Conservation (phyloP, 2,113 vertebrate genomes). For the Mixornis gularis region DNA sequence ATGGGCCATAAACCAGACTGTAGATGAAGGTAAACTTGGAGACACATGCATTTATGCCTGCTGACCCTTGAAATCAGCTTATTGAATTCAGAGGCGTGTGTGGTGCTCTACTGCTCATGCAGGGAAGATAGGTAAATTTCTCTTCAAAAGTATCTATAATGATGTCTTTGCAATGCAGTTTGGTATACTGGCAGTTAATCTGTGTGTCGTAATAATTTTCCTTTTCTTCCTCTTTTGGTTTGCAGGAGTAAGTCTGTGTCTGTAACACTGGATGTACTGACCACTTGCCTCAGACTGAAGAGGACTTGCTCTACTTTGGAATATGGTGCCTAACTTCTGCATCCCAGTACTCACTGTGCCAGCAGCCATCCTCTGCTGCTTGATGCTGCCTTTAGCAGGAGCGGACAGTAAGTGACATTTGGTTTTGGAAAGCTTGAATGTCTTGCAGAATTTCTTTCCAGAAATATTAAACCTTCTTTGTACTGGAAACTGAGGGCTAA, state of each 20-base stretch:
- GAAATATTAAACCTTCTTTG: background rate
- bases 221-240: background rate
- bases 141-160: background rate
- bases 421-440: background rate
- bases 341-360: conserved; percentile 68
- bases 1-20: background rate
- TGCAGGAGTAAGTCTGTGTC: conserved; percentile 56
- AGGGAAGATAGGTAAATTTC: background rate
- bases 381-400: conserved; percentile 68
- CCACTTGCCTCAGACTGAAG: conserved; percentile 61
- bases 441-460: background rate
- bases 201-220: background rate
- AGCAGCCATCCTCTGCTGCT: conserved; percentile 74
- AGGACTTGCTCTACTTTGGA: conserved; percentile 66
- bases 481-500: background rate
- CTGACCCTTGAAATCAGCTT: background rate
- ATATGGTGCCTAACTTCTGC: conserved; percentile 76
- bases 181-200: background rate
- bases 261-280: conserved; percentile 62
- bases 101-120: background rate
- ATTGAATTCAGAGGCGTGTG: background rate
- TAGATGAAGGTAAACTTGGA: background rate
- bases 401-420: conserved; percentile 80
- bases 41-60: background rate
- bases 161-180: background rate